Evolutionary conservation across 2,113 vertebrate species (phyloP).

Genomic region (Oncorhynchus keta): DNA sequence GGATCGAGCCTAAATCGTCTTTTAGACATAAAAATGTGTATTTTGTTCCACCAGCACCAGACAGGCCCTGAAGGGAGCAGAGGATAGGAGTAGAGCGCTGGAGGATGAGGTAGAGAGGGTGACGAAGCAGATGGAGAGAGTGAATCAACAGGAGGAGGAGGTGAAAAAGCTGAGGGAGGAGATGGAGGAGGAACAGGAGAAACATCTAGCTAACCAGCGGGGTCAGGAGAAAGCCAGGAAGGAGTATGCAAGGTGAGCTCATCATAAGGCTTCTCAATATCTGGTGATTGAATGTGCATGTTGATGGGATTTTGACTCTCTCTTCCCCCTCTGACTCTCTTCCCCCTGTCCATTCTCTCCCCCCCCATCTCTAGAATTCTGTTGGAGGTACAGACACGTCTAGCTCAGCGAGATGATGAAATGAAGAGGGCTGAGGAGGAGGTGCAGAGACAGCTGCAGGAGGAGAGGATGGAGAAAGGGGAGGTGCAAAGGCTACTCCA

Average conservation of each 20-base stretch:
- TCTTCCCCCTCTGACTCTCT: not conserved
- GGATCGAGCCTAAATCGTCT: not conserved
- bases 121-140: conserved; percentile 54
- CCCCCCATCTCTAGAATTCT: conserved; percentile 70
- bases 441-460: conserved; percentile 56
- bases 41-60: conserved; percentile 67
- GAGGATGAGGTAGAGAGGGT: conserved; percentile 67
- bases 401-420: conserved; percentile 78
- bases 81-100: conserved; percentile 64
- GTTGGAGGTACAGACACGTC: conserved; percentile 75
- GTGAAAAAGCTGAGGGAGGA: conserved; percentile 54
- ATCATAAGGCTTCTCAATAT: not conserved
- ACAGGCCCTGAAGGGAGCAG: conserved; percentile 58
- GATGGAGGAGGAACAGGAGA: conserved; percentile 64
- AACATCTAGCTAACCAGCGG: conserved; percentile 61
- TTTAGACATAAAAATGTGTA: not conserved
- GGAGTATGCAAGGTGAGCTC: conserved; percentile 76
- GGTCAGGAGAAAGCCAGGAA: conserved; percentile 68
- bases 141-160: conserved; percentile 63
- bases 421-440: conserved; percentile 57
- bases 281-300: not conserved
- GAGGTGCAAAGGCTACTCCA: conserved; percentile 21
- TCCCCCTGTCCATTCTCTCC: not conserved
- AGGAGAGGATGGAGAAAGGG: conserved; percentile 38
- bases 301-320: not conserved